phyloP scores from a whole-genome alignment of 2,888 invertebrate species.

The Orthosia incerta region DNA sequence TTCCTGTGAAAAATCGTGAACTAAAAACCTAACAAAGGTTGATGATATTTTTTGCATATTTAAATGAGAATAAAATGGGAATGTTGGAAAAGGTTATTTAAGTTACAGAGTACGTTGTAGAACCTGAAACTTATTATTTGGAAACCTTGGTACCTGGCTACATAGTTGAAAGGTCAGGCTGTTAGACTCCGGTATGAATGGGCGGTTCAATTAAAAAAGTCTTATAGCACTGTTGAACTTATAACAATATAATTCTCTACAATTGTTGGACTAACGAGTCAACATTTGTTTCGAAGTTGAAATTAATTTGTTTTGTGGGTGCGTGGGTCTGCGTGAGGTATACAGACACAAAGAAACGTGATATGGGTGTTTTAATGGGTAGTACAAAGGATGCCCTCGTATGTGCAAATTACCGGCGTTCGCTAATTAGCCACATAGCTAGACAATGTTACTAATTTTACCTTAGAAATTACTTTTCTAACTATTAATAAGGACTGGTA shows the following conservation, averaged over 20 bases:
- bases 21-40: conserved; percentile 37
- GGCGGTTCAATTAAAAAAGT: conserved; percentile 63
- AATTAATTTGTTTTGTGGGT: conserved; percentile 83
- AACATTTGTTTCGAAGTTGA: conserved; percentile 82
- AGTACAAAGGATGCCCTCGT: conserved; percentile 79
- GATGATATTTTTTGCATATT: conserved; percentile 42
- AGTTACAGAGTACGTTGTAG: conserved; percentile 23
- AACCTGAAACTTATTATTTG: conserved; percentile 34
- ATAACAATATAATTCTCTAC: conserved; percentile 63
- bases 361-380: conserved; percentile 84
- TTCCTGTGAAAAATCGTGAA: conserved; percentile 32
- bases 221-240: conserved; percentile 63
- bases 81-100: conserved; percentile 28
- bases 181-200: conserved; percentile 34
- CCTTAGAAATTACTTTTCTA: not conserved
- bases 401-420: conserved; percentile 79
- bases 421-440: conserved; percentile 76
- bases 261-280: conserved; percentile 80
- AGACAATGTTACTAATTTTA: conserved; percentile 52
- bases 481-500: not conserved
- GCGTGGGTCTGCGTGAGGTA: conserved; percentile 71
- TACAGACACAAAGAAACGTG: conserved; percentile 85
- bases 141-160: conserved; percentile 23
- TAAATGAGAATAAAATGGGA: conserved; percentile 37
- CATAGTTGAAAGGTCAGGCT: conserved; percentile 45